Evolutionary conservation across 2,797 vertebrate species (phyloP).

Genomic region (Alauda arvensis): DNA sequence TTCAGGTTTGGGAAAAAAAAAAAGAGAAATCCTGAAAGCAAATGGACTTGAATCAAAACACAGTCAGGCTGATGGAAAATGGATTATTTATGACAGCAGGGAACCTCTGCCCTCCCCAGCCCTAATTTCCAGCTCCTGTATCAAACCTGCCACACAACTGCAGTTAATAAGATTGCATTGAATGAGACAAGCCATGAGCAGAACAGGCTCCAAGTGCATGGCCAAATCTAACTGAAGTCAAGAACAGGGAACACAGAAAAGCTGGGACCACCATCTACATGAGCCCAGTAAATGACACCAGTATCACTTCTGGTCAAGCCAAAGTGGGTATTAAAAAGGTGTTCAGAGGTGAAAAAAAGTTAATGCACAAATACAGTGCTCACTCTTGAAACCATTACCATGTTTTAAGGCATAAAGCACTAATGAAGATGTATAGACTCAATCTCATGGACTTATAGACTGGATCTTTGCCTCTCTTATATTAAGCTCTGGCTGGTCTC

Average conservation of each 20-base stretch:
- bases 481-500: constrained; percentile 61
- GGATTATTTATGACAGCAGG: neutral
- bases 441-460: constrained; percentile 64
- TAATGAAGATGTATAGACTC: constrained; percentile 74
- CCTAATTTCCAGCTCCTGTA: neutral
- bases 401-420: constrained; percentile 59
- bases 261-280: neutral
- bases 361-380: constrained; percentile 45
- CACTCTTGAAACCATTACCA: constrained; percentile 54
- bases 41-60: neutral
- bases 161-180: neutral
- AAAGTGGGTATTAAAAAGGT: neutral
- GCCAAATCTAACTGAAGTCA: neutral
- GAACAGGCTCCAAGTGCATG: constrained; percentile 1
- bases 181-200: neutral
- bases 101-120: neutral
- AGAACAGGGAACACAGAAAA: neutral
- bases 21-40: neutral
- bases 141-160: neutral
- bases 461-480: constrained; percentile 62
- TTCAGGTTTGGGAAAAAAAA: neutral
- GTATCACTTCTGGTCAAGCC: neutral
- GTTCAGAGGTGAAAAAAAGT: constrained; percentile 56
- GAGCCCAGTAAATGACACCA: neutral
- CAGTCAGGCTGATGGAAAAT: neutral